Evolutionary conservation across 2,113 vertebrate species (phyloP).

Genomic region (Campylomormyrus tamandua): DNA sequence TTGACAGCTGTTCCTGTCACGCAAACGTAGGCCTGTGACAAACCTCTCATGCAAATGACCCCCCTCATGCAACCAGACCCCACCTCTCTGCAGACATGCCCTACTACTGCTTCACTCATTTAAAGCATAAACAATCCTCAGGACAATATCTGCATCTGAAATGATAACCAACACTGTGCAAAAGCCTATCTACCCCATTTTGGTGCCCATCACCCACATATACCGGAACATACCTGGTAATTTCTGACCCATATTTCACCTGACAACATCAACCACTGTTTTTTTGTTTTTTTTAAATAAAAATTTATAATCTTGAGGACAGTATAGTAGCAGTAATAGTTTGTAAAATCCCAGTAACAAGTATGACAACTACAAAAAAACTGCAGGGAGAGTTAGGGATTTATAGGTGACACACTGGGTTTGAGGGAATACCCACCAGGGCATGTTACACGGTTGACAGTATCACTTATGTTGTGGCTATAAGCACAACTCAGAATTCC

Average conservation of each 20-base stretch:
- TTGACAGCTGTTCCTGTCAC: conserved; percentile 19
- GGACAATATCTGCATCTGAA: neutral
- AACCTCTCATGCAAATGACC: neutral
- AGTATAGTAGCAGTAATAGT: neutral
- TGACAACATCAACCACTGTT: neutral
- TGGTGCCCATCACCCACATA: neutral
- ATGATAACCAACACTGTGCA: neutral
- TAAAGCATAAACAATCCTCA: neutral
- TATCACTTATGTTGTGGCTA: neutral
- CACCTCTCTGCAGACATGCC: neutral
- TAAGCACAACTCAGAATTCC: neutral
- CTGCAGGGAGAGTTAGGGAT: neutral
- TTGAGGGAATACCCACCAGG: neutral
- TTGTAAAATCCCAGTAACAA: neutral
- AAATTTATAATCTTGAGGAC: neutral
- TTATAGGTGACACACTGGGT: neutral
- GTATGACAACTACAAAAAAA: neutral
- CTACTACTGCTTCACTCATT: neutral
- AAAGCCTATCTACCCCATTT: neutral
- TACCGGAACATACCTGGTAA: neutral
- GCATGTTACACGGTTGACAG: neutral
- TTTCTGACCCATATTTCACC: neutral
- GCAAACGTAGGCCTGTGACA: neutral
- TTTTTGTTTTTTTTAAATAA: neutral
- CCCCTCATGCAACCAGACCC: neutral